A percentile compares a stretch with the other conserved stretches of the same genome.
phyloP scores from a whole-genome alignment of 1,140 invertebrate genomes.

The Drosophila kurseongensis region DNA sequence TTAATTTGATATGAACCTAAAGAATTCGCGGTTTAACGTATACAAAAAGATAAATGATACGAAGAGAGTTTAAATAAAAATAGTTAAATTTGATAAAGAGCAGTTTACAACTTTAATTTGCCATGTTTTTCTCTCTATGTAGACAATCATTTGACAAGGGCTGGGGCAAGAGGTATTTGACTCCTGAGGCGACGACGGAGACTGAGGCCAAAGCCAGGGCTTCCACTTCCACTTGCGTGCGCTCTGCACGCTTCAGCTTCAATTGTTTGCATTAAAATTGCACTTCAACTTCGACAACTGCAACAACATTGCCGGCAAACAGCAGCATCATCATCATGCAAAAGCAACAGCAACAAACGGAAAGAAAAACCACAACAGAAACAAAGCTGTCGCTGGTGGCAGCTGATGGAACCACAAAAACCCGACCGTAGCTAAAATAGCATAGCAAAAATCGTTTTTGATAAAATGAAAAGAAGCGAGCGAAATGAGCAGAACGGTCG shows the following conservation, averaged over 20 bases:
- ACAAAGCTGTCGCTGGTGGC: slow-evolving; percentile 54
- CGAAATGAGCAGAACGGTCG: slow-evolving; percentile 50
- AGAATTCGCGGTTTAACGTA: too few relatives aligned
- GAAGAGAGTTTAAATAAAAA: too few relatives aligned
- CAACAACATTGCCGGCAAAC: slow-evolving; percentile 50
- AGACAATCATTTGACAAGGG: slow-evolving; percentile 28
- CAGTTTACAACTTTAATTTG: background rate
- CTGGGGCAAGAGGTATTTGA: background rate
- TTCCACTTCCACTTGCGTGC: slow-evolving; percentile 63
- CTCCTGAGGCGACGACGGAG: slow-evolving; percentile 19
- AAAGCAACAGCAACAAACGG: slow-evolving; percentile 23
- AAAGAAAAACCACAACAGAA: slow-evolving; percentile 45
- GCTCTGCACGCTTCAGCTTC: slow-evolving; percentile 79
- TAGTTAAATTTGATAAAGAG: background rate
- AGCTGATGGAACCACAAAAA: slow-evolving; percentile 56
- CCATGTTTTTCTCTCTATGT: slow-evolving; percentile 3
- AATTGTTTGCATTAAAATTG: slow-evolving; percentile 82
- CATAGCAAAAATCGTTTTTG: slow-evolving; percentile 73
- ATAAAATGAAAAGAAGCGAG: slow-evolving; percentile 65
- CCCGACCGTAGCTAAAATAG: slow-evolving; percentile 70
- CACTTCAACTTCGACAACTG: slow-evolving; percentile 78
- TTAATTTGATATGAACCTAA: too few relatives aligned
- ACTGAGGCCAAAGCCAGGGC: slow-evolving; percentile 26
- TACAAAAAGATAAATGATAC: too few relatives aligned
- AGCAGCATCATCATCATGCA: slow-evolving; percentile 27